A percentile compares a stretch with the other conserved stretches of the same genome.
phyloP scores from a whole-genome alignment of 2,888 invertebrate species.

The Notocelia uddmanniana region DNA sequence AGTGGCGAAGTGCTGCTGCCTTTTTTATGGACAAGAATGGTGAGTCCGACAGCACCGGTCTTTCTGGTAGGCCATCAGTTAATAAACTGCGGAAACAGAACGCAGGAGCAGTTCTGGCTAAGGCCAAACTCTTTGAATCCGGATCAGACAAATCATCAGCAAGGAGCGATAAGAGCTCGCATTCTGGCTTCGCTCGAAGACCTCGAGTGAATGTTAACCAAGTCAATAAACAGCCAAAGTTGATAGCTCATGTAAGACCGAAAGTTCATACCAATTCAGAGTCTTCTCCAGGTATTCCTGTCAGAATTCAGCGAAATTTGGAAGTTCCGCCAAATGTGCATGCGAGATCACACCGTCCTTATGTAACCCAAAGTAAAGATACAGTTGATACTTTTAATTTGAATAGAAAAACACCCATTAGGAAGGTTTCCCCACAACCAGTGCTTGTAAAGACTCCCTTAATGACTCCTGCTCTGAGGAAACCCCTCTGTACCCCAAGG shows the following conservation, averaged over 20 bases:
- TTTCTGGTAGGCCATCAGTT: slow-evolving; percentile 89
- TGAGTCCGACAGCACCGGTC: slow-evolving; percentile 72
- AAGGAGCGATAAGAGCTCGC: slow-evolving; percentile 63
- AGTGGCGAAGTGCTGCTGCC: slow-evolving; percentile 85
- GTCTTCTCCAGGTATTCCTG: slow-evolving; percentile 56
- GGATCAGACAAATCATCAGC: slow-evolving; percentile 82
- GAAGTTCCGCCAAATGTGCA: slow-evolving; percentile 52
- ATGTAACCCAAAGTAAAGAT: slow-evolving; percentile 59
- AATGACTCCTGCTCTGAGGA: slow-evolving; percentile 86
- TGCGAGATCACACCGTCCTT: slow-evolving; percentile 53
- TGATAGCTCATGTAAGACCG: slow-evolving; percentile 64
- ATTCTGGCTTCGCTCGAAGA: slow-evolving; percentile 75
- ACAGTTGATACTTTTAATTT: slow-evolving; percentile 62
- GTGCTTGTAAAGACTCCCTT: slow-evolving; percentile 60
- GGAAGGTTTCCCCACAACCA: slow-evolving; percentile 70
- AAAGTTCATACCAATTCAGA: slow-evolving; percentile 58
- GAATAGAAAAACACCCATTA: slow-evolving; percentile 66
- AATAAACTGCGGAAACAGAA: slow-evolving; percentile 90
- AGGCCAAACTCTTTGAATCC: slow-evolving; percentile 90
- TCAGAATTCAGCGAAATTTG: slow-evolving; percentile 54
- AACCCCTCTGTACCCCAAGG: slow-evolving; percentile 85
- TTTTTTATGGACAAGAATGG: slow-evolving; percentile 84
- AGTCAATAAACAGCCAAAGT: slow-evolving; percentile 63
- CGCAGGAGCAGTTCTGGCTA: slow-evolving; percentile 92
- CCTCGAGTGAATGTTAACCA: slow-evolving; percentile 71